Evolutionary conservation across 2,113 vertebrate genomes (phyloP).

Genomic region (Chiloscyllium plagiosum): DNA sequence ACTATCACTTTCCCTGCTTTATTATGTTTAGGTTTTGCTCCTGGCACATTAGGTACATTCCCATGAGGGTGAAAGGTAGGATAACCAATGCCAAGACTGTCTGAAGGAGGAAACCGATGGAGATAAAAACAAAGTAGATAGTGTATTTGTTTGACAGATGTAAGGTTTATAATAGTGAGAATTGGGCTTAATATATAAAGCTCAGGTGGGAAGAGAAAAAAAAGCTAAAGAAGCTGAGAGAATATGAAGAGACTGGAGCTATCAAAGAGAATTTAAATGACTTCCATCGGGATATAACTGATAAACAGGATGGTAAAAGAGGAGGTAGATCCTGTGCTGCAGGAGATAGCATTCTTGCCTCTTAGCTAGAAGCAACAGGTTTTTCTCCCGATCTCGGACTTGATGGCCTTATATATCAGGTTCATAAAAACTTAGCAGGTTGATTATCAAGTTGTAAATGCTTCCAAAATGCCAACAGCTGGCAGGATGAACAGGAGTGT

Average conservation of each 20-base stretch:
- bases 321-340: too few species aligned
- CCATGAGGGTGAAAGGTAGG: background rate
- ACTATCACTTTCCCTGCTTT: too few species aligned
- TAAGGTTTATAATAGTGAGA: background rate
- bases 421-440: too few species aligned
- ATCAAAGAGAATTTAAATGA: background rate
- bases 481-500: too few species aligned
- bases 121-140: background rate
- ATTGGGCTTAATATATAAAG: background rate
- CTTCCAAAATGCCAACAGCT: too few species aligned
- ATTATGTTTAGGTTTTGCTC: too few species aligned
- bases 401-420: too few species aligned
- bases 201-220: background rate
- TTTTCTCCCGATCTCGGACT: too few species aligned
- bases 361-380: too few species aligned
- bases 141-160: background rate
- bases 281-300: background rate
- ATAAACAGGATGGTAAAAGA: too few species aligned
- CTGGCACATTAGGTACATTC: background rate
- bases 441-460: too few species aligned
- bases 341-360: too few species aligned
- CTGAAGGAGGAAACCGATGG: background rate
- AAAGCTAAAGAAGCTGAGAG: background rate
- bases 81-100: background rate
- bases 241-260: background rate